Base-by-base conservation (phyloP, 1,140 invertebrate genomes). In the Marisa cornuarietis region DNA sequence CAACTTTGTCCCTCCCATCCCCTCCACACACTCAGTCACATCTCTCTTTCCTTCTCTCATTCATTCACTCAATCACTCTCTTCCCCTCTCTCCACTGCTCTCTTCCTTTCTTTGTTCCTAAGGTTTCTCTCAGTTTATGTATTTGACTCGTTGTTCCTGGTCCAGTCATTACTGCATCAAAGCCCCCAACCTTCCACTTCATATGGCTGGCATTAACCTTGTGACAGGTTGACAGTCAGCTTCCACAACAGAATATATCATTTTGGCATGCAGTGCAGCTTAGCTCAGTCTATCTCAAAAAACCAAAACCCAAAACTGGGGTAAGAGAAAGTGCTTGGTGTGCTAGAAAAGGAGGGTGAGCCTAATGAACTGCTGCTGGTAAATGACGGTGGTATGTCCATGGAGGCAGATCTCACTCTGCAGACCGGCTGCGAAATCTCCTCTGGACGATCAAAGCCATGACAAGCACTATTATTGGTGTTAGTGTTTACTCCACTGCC, bases 391-490 rank as follows among this genome's bases (percentile, higher is more conserved):
- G 66, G n/a, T 26, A 22, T 68, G 31, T 13, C 22, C 13, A 22
- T 22, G 22, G 66, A 13, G 31, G 66, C 66, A 68, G 66, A 58
- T 9, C 66, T 68, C 66, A 42, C 6, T 22, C n/a, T 14, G 14
- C 13, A 22, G 14, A 13, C 31, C 10, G 66, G 13, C 11, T 68
- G n/a, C 14, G n/a, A 22, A 68, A 11, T 42, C n/a, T 13, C 66
- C 66, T 13, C 31, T 7, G 11, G 31, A 26, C 26, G 0, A 72
- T 26, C 42, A 24, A 20, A 14, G 31, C 71, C 42, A 52, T 42
- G 22, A 72, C 71, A 26, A 72, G 20, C 42, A 72, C 71, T 72
- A 49, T 42, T 72, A 52, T 26, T 72, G 42, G 20, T 72, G 42
- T 26, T 72, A 72, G 20, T 72, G 51, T 52, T 72, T 1, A n/a